Evolutionary conservation across 1,140 invertebrate genomes (phyloP).

Genomic region (Frieseomelitta varia): DNA sequence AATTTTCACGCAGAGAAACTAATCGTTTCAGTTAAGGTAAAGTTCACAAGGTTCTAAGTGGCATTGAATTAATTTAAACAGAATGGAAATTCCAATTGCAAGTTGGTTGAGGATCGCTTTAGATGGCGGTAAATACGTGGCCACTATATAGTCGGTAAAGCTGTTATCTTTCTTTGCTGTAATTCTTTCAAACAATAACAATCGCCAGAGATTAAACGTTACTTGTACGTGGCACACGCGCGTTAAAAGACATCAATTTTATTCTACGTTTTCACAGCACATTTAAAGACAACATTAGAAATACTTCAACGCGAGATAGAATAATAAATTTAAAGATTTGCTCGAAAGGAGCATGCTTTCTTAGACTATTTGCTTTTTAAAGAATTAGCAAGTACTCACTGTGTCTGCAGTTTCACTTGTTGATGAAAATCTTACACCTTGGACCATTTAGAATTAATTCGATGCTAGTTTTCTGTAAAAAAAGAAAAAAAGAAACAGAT

Average conservation of each 20-base stretch:
- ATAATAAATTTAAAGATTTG: background rate
- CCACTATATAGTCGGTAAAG: constrained; percentile 57
- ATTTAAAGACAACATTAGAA: background rate
- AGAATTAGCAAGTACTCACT: background rate
- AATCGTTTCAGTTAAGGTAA: background rate
- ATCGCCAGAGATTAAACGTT: background rate
- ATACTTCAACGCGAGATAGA: background rate
- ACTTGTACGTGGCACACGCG: background rate
- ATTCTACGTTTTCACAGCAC: background rate
- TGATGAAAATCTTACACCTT: too few relatives aligned
- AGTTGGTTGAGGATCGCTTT: constrained; percentile 47
- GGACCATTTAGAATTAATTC: too few relatives aligned
- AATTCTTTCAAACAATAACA: background rate
- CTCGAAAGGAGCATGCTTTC: background rate
- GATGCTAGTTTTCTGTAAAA: too few relatives aligned
- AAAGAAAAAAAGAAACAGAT: too few relatives aligned
- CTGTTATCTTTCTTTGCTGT: constrained; percentile 56
- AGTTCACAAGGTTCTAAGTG: too few relatives aligned
- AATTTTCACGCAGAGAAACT: background rate
- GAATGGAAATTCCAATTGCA: constrained; percentile 27
- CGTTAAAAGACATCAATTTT: background rate
- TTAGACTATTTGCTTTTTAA: background rate
- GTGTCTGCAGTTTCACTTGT: too few relatives aligned
- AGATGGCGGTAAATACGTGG: constrained; percentile 65
- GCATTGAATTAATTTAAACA: constrained; percentile 2